A percentile compares a stretch with the other conserved stretches of the same genome.
Evolutionary conservation across 2,113 vertebrate genomes (phyloP).

Genomic region (Neopipo cinnamomea): DNA sequence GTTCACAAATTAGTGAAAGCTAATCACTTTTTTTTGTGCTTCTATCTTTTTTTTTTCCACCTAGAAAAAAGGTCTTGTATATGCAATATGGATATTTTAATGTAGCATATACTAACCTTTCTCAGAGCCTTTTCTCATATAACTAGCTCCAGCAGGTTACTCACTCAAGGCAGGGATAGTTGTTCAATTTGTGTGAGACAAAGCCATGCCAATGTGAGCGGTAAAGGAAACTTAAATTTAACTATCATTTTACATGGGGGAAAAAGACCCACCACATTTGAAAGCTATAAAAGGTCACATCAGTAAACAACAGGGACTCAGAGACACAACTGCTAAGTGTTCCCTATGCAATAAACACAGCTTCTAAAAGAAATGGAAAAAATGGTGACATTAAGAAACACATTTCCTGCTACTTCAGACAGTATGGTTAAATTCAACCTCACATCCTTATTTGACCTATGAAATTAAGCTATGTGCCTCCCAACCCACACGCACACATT

Average conservation of each 20-base stretch:
- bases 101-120: background rate
- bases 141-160: background rate
- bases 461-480: slow-evolving; percentile 13
- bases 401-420: background rate
- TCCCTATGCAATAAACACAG: background rate
- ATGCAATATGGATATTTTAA: background rate
- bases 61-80: background rate
- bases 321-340: slow-evolving; percentile 16
- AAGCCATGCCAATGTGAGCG: background rate
- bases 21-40: background rate
- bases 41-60: background rate
- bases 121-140: background rate
- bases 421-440: background rate
- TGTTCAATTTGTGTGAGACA: background rate
- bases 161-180: background rate
- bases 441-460: slow-evolving; percentile 28
- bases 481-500: background rate
- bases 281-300: slow-evolving; percentile 47
- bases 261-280: background rate
- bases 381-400: slow-evolving; percentile 42
- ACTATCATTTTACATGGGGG: background rate
- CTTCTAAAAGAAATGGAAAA: slow-evolving; percentile 26
- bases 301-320: slow-evolving; percentile 47
- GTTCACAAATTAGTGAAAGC: background rate
- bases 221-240: background rate